A percentile compares a stretch with the other conserved stretches of the same genome.
Conservation (phyloP, 2,113 vertebrate genomes). For the Scalopus aquaticus region DNA sequence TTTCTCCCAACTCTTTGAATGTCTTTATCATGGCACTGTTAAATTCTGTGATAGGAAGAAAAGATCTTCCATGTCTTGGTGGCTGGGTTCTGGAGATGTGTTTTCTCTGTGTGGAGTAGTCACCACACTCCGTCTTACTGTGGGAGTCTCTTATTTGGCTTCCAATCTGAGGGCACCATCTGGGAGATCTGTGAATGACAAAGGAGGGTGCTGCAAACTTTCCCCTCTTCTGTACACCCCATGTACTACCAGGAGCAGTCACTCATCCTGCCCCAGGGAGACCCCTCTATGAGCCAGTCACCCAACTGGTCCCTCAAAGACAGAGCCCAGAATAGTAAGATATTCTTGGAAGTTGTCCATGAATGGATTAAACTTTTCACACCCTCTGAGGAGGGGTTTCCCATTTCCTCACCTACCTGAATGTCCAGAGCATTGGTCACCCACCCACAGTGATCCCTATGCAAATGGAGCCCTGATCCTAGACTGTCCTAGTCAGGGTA, state of each 20-base stretch:
- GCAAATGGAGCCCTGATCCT: background rate
- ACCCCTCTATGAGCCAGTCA: constrained; percentile 63
- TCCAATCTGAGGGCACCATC: background rate
- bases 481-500: fast-evolving
- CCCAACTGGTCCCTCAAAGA: fast-evolving
- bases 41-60: too few relatives aligned
- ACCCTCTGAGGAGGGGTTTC: background rate
- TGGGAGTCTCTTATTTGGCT: constrained; percentile 85
- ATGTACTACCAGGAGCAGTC: background rate
- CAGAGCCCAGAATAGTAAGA: fast-evolving
- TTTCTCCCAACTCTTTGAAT: too few relatives aligned
- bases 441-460: background rate
- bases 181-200: constrained; percentile 56
- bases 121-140: constrained; percentile 83
- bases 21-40: too few relatives aligned
- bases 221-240: constrained; percentile 85
- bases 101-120: too few relatives aligned
- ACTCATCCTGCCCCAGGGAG: background rate
- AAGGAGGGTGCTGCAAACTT: constrained; percentile 77
- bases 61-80: too few relatives aligned
- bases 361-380: background rate
- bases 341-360: background rate
- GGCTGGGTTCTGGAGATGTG: too few relatives aligned
- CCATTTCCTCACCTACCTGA: constrained; percentile 67
- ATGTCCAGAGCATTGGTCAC: fast-evolving